phyloP scores from a whole-genome alignment of 1,140 invertebrate species.

The Bombyx mori region ASM3026992v2 NC_085123.1:13067001-13067500 shows the following conservation, averaged over 20 bases:
- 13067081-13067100: constrained; percentile 56
- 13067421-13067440: no score
- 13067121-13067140: constrained; percentile 44
- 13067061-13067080: constrained; percentile 63
- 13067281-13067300: constrained; percentile 42
- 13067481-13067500: no score
- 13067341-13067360: constrained; percentile 48
- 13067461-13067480: no score
- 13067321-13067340: constrained; percentile 45
- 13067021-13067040: constrained; percentile 63
- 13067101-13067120: constrained; percentile 58
- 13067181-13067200: constrained; percentile 36
- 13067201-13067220: constrained; percentile 30
- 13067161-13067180: constrained; percentile 40
- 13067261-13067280: constrained; percentile 57
- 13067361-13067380: constrained; percentile 59
- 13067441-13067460: no score
- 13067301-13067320: constrained; percentile 50
- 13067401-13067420: constrained; percentile 30
- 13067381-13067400: constrained; percentile 48
- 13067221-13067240: constrained; percentile 45
- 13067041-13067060: constrained; percentile 68
- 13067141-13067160: constrained; percentile 58
- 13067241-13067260: constrained; percentile 58
- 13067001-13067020: constrained; percentile 49